Evolutionary conservation across 64 coral and sea anemone species (phyloP), one percentile per base, ranked within the genome.

Genomic region (Actinia equina): DNA sequence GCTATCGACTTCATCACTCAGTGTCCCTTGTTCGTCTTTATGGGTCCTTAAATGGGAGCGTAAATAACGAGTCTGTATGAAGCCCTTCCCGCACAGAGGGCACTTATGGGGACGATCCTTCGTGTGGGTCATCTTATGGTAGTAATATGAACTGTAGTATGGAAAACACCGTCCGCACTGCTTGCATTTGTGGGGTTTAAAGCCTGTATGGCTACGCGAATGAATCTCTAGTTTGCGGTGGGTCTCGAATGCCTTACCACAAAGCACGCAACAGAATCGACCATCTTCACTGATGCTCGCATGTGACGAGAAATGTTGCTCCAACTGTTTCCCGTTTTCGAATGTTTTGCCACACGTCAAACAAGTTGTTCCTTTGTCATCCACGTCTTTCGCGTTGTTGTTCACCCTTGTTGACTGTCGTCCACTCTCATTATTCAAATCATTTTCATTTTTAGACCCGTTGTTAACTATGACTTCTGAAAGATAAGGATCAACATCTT

Each of bases 71-170:
- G 94, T 90, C 62, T 97, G 94, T n/a, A 97, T 97, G 85, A 97
- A 97, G 43, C 94, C 94, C 77, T 97, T 97, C 1, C 94, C 94
- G 60, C 94, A 97, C 20, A 97, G 65, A 37, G 88, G 88, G 44
- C 94, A 97, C 91, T 97, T 97, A 59, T 97, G 94, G 22, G 94
- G 94, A 18, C 92, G 89, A 52, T 97, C 94, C 82, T 97, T 93
- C 11, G 94, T 97, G 79, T 97, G 94, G 15, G 94, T 97, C 94
- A 97, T 97, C 77, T 97, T 97, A 18, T 97, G 94, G 60, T 97
- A 97, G 70, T 97, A 97, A 59, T 93, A 97, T 0, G 94, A 97
- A 59, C 94, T 97, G 80, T 97, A 97, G 44, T 97, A 97, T 3
- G 94, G 94, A 26, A 97, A 97, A 46, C 91, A 93, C 19, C 94